Evolutionary conservation across 1,140 invertebrate species (phyloP).

Genomic region (honey bee (Apis mellifera)): Amel_HAv3.1 CM009946.2:4857001-4857500

Average conservation of each 20-base stretch:
- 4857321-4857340: conserved; percentile 62
- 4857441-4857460: conserved; percentile 91
- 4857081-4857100: neutral
- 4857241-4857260: conserved; percentile 54
- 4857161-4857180: conserved; percentile 28
- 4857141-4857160: neutral
- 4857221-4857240: conserved; percentile 52
- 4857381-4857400: conserved; percentile 77
- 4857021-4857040: conserved; percentile 14
- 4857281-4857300: conserved; percentile 75
- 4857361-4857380: conserved; percentile 75
- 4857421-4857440: conserved; percentile 98
- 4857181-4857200: conserved; percentile 14
- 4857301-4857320: conserved; percentile 78
- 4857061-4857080: conserved; percentile 13
- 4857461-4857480: conserved; percentile 95
- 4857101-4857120: conserved; percentile 30
- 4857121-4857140: conserved; percentile 35
- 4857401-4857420: conserved; percentile 95
- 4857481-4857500: conserved; percentile 93
- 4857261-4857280: conserved; percentile 77
- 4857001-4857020: neutral
- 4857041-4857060: conserved; percentile 5
- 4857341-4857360: conserved; percentile 68
- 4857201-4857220: conserved; percentile 27